These are phyloP conservation scores for Propithecus deckenii DNA, from an alignment of 2,797 vertebrate genomes.

Conservation along the genomic window DNA sequence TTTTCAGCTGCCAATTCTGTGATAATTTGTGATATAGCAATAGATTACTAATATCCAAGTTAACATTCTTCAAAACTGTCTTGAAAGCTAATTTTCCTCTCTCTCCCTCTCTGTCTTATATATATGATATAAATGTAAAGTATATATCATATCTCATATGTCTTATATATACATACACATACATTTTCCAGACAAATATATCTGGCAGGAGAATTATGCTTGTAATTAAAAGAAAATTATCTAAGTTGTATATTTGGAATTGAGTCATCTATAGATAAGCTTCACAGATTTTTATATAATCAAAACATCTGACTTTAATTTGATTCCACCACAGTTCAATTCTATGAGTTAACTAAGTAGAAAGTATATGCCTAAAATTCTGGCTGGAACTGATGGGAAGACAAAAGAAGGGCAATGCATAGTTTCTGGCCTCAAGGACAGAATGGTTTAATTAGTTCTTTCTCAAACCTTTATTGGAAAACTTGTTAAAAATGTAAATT, in stretches of 20 bases:
- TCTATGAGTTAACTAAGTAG: background rate
- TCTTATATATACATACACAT: background rate
- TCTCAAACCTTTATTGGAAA: background rate
- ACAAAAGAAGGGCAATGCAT: background rate
- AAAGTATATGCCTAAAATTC: background rate
- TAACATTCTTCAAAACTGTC: conserved; percentile 18
- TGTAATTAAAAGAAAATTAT: background rate
- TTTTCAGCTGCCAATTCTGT: background rate
- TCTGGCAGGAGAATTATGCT: background rate
- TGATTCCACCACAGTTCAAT: background rate
- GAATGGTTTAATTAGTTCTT: background rate
- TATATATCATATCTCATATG: background rate
- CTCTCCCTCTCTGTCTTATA: background rate
- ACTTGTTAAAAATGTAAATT: conserved; percentile 33
- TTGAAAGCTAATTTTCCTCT: background rate
- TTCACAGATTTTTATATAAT: conserved; percentile 43
- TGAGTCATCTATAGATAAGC: background rate
- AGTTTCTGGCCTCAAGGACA: background rate
- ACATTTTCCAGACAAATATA: background rate
- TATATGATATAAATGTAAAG: background rate
- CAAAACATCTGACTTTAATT: conserved; percentile 32
- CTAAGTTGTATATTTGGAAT: conserved; percentile 11
- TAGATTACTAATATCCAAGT: background rate
- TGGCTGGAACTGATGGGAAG: background rate
- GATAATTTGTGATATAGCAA: background rate